Conservation (phyloP, 1,140 invertebrate genomes). For the Cylas formicarius region DNA sequence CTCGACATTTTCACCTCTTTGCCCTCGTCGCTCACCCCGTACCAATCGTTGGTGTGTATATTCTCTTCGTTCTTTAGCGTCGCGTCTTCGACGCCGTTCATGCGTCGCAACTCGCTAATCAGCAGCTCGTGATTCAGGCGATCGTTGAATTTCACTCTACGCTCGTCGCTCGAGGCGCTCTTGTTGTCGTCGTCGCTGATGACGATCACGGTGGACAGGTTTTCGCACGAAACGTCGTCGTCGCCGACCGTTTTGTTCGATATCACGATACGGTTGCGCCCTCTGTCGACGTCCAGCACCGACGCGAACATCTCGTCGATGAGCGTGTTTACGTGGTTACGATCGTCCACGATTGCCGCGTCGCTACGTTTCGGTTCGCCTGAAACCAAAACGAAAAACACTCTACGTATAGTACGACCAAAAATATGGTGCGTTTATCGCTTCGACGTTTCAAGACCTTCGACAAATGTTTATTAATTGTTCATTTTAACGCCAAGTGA, state of each 20-base stretch:
- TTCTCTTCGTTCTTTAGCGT: slow-evolving; percentile 34
- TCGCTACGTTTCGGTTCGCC: too few relatives aligned
- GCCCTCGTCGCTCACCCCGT: slow-evolving; percentile 41
- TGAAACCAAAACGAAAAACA: too few relatives aligned
- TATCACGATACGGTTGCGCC: slow-evolving; percentile 12
- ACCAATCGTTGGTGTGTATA: slow-evolving; percentile 44
- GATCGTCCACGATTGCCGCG: too few relatives aligned
- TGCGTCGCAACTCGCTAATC: slow-evolving; percentile 50
- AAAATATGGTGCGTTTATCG: too few relatives aligned
- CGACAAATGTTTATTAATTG: too few relatives aligned
- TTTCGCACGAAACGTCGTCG: too few relatives aligned
- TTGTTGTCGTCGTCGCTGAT: slow-evolving; percentile 21
- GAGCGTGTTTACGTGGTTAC: slow-evolving; percentile 37
- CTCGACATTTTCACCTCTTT: slow-evolving; percentile 42
- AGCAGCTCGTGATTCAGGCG: slow-evolving; percentile 53
- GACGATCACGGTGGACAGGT: slow-evolving; percentile 26
- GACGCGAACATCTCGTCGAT: slow-evolving; percentile 41
- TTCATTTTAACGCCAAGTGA: too few relatives aligned
- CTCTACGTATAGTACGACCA: too few relatives aligned
- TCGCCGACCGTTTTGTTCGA: slow-evolving; percentile 7
- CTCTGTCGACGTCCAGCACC: slow-evolving; percentile 29
- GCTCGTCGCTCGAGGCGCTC: slow-evolving; percentile 34
- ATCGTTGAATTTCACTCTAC: slow-evolving; percentile 43
- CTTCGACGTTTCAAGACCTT: too few relatives aligned
- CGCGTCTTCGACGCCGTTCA: slow-evolving; percentile 44